Evolutionary conservation across 2,888 invertebrate species (phyloP).

Genomic region (Amiota communis): DNA sequence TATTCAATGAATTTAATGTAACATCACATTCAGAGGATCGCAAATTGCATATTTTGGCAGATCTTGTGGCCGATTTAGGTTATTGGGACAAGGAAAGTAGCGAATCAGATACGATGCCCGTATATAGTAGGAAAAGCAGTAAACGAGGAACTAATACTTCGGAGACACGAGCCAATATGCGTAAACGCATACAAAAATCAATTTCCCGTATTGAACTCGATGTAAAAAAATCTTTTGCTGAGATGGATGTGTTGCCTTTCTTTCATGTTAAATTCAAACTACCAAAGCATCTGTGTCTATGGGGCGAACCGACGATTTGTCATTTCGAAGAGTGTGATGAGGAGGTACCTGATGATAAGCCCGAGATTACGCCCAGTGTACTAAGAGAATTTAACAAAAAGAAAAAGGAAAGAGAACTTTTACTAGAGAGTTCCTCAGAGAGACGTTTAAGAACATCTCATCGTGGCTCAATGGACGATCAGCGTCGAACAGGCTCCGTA

Average conservation of each 20-base stretch:
- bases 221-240: not conserved
- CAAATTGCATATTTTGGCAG: conserved; percentile 43
- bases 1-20: conserved; percentile 60
- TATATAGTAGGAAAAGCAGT: too few species aligned
- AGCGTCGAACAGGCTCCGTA: not conserved
- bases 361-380: not conserved
- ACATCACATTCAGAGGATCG: conserved; percentile 57
- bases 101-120: too few species aligned
- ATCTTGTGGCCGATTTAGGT: conserved; percentile 39
- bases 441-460: not conserved
- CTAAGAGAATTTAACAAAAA: not conserved
- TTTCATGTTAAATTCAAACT: conserved; percentile 61
- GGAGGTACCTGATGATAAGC: conserved; percentile 3
- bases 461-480: not conserved
- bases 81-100: too few species aligned
- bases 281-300: conserved; percentile 57
- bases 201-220: conserved; percentile 11
- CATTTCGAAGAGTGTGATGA: conserved; percentile 54
- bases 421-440: not conserved
- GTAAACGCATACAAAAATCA: conserved; percentile 7
- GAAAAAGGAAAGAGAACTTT: conserved; percentile 21
- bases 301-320: conserved; percentile 63
- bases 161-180: not conserved
- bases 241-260: conserved; percentile 47
- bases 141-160: too few species aligned